These are phyloP conservation scores for Zaprionus inermis DNA, from an alignment of 1,140 invertebrate species.

Conservation along the genomic window DNA sequence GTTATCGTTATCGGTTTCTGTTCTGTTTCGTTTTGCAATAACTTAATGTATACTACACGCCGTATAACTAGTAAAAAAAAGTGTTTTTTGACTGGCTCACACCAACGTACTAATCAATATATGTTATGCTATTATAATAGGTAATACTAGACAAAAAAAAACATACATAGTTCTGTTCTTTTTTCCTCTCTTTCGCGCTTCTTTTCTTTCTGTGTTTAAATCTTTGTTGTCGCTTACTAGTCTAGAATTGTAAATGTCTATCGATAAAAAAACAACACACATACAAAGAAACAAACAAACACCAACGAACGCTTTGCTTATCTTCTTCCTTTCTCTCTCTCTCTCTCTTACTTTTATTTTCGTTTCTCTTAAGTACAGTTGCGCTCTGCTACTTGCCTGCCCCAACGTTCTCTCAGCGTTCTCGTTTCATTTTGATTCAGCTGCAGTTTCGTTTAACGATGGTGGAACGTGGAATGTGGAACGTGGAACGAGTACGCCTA, in stretches of 20 bases:
- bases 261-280: constrained; percentile 44
- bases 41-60: constrained; percentile 61
- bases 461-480: constrained; percentile 22
- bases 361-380: constrained; percentile 4
- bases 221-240: constrained; percentile 62
- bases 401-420: constrained; percentile 1
- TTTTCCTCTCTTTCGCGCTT: neutral
- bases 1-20: constrained; percentile 10
- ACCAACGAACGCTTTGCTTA: constrained; percentile 27
- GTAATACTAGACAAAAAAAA: constrained; percentile 46
- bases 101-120: constrained; percentile 44
- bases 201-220: constrained; percentile 16
- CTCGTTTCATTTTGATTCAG: constrained; percentile 31
- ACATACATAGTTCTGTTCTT: constrained; percentile 32
- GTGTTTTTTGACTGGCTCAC: constrained; percentile 50
- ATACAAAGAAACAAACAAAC: constrained; percentile 32
- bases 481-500: constrained; percentile 83
- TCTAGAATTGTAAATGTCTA: constrained; percentile 75
- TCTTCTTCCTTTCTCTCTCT: neutral
- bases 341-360: neutral
- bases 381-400: constrained; percentile 17
- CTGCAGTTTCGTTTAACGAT: constrained; percentile 19
- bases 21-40: constrained; percentile 29
- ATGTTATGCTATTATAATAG: constrained; percentile 37
- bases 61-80: constrained; percentile 77